Conservation (phyloP, 2,888 invertebrate species). For the Perithous albicinctus region DNA sequence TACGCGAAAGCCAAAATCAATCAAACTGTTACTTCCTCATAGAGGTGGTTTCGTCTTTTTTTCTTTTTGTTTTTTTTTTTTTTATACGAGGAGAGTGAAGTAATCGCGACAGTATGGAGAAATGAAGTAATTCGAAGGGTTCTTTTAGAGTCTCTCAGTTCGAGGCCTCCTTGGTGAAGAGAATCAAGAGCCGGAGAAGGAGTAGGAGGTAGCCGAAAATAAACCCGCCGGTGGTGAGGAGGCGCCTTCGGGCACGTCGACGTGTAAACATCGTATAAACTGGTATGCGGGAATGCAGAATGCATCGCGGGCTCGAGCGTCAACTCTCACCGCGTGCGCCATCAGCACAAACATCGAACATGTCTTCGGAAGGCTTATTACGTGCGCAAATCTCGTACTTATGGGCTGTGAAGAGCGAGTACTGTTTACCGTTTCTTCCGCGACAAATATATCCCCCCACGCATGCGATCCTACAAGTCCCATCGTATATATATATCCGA, state of each 20-base stretch:
- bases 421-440: slow-evolving; percentile 49
- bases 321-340: slow-evolving; percentile 52
- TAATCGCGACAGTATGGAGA: slow-evolving; percentile 26
- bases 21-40: not conserved
- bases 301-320: slow-evolving; percentile 58
- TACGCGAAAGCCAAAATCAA: not conserved
- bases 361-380: slow-evolving; percentile 55
- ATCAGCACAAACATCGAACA: slow-evolving; percentile 49
- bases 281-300: slow-evolving; percentile 70
- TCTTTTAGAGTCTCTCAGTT: slow-evolving; percentile 4
- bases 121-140: slow-evolving; percentile 50
- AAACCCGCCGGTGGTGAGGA: slow-evolving; percentile 59
- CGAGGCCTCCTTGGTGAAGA: slow-evolving; percentile 29
- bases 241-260: slow-evolving; percentile 64
- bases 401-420: slow-evolving; percentile 27
- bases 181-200: slow-evolving; percentile 46
- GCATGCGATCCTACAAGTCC: not conserved
- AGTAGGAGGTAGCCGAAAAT: slow-evolving; percentile 69
- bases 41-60: too few relatives aligned
- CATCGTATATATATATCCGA: slow-evolving; percentile 4
- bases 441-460: slow-evolving; percentile 28
- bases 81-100: not conserved
- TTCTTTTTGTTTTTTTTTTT: too few relatives aligned
- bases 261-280: slow-evolving; percentile 71
- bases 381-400: slow-evolving; percentile 39